These are phyloP conservation scores for Rhorus exstirpatorius DNA, from an alignment of 2,888 invertebrate genomes.

Conservation along the genomic window DNA sequence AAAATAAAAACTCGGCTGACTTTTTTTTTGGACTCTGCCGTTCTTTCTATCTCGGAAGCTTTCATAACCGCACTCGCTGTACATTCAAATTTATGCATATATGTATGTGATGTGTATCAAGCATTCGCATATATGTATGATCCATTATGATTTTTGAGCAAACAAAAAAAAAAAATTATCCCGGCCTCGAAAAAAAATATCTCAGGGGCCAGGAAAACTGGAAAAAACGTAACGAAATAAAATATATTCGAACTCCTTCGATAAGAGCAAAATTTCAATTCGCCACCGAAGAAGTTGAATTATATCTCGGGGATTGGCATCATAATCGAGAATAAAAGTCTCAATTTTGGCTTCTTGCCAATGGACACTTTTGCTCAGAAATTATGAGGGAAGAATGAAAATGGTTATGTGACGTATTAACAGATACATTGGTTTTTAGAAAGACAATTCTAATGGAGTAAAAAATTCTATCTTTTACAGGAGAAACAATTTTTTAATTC, in stretches of 20 bases:
- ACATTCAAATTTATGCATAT: neutral
- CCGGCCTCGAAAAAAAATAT: slow-evolving; percentile 39
- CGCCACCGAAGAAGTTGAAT: too few relatives aligned
- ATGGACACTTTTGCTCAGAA: too few relatives aligned
- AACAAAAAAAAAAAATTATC: slow-evolving; percentile 16
- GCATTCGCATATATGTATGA: slow-evolving; percentile 21
- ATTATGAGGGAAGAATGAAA: too few relatives aligned
- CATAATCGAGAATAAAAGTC: too few relatives aligned
- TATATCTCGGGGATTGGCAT: too few relatives aligned
- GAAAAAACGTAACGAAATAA: slow-evolving; percentile 27
- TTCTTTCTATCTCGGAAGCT: slow-evolving; percentile 26
- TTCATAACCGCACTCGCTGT: slow-evolving; percentile 16
- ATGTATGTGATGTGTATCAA: neutral
- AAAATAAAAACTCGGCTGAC: slow-evolving; percentile 37
- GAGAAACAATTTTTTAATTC: too few relatives aligned
- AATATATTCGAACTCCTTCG: slow-evolving; percentile 45
- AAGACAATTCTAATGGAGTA: too few relatives aligned
- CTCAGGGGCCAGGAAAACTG: slow-evolving; percentile 22
- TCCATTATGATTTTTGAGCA: slow-evolving; percentile 39
- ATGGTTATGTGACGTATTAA: too few relatives aligned
- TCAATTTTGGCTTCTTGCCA: too few relatives aligned
- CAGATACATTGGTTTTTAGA: too few relatives aligned
- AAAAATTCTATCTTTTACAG: too few relatives aligned
- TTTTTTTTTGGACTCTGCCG: slow-evolving; percentile 31
- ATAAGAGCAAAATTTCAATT: neutral